phyloP scores from a whole-genome alignment of 2,888 invertebrate species.

The Acrocyrtus sp. region DNA sequence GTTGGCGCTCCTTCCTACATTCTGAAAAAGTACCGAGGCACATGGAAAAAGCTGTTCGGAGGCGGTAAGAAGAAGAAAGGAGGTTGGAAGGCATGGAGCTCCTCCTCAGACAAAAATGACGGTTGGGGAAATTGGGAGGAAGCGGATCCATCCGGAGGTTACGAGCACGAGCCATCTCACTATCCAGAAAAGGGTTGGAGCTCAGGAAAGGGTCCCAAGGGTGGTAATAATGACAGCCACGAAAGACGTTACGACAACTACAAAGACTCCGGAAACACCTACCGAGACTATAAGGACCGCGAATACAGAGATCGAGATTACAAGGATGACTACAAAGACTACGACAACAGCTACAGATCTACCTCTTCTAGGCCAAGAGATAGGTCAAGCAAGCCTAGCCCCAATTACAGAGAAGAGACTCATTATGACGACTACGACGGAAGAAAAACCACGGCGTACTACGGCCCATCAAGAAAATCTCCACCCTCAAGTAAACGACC shows the following conservation, averaged over 20 bases:
- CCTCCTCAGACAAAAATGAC: slow-evolving; percentile 7
- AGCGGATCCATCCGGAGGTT: slow-evolving; percentile 25
- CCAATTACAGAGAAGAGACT: slow-evolving; percentile 35
- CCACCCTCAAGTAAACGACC: slow-evolving; percentile 18
- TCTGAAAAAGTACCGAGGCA: slow-evolving; percentile 36
- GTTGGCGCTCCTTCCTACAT: slow-evolving; percentile 52
- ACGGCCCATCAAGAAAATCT: slow-evolving; percentile 7
- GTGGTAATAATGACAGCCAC: slow-evolving; percentile 23
- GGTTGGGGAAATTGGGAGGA: slow-evolving; percentile 45
- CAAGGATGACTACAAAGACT: slow-evolving; percentile 12
- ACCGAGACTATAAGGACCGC: slow-evolving; percentile 26
- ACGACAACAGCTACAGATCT: background rate
- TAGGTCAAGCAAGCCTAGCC: background rate
- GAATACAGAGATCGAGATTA: slow-evolving; percentile 13
- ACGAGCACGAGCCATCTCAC: slow-evolving; percentile 26
- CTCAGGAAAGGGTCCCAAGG: slow-evolving; percentile 7
- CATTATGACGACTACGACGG: slow-evolving; percentile 47
- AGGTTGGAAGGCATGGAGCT: slow-evolving; percentile 40
- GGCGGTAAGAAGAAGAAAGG: slow-evolving; percentile 36
- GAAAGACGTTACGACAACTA: slow-evolving; percentile 24
- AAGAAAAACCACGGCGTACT: slow-evolving; percentile 29
- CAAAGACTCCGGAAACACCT: slow-evolving; percentile 14
- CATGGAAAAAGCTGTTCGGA: slow-evolving; percentile 45
- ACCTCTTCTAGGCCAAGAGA: background rate
- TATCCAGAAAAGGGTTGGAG: slow-evolving; percentile 38